Conservation (phyloP, 2,888 invertebrate genomes). For the Toxonevra muliebris region DNA sequence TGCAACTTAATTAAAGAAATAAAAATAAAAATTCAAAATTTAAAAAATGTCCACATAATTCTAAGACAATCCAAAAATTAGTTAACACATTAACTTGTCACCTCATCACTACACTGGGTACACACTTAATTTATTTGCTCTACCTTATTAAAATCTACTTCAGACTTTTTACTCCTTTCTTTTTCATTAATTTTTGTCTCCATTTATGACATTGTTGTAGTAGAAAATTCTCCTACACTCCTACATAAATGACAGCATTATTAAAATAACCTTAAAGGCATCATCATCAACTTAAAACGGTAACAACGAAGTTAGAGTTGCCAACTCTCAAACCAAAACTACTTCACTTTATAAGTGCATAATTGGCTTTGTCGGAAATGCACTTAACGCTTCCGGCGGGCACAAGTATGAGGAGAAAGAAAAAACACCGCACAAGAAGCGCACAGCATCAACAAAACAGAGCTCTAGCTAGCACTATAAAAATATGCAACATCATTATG, state of each 20-base stretch:
- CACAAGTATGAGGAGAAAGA: not conserved
- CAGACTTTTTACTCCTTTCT: no score
- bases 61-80: no score
- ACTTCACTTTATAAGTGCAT: not conserved
- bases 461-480: not conserved
- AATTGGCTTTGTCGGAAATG: conserved; percentile 35
- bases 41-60: no score
- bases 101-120: no score
- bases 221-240: no score
- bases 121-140: no score
- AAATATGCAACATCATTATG: not conserved
- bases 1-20: not conserved
- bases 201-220: no score
- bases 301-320: no score
- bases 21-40: conserved; percentile 4
- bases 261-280: conserved; percentile 35
- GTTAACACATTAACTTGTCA: no score
- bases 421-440: not conserved
- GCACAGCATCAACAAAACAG: not conserved
- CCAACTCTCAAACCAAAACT: no score
- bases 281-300: conserved; percentile 38
- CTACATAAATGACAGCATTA: conserved; percentile 11
- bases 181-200: no score
- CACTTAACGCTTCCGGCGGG: conserved; percentile 28
- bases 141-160: no score